These are phyloP conservation scores for Ormyrus rosae DNA, from an alignment of 2,888 invertebrate genomes.

Conservation along the genomic window DNA sequence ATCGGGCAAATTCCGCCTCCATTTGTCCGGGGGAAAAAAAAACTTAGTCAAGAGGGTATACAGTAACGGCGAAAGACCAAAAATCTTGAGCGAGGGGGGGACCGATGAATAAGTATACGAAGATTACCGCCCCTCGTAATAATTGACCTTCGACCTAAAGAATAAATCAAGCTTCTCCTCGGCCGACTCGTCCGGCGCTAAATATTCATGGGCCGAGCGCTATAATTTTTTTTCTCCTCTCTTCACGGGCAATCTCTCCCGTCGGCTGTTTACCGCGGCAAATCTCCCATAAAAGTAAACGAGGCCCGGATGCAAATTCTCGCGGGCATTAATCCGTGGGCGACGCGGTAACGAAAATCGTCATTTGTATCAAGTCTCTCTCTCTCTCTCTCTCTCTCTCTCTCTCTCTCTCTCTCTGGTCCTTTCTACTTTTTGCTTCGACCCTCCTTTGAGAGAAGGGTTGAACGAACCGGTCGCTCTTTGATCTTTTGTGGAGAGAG, in stretches of 20 bases:
- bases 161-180: constrained; percentile 41
- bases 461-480: neutral
- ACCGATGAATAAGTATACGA: constrained; percentile 38
- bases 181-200: neutral
- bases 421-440: too few relatives aligned
- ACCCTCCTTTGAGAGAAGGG: too few relatives aligned
- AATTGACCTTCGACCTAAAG: constrained; percentile 50
- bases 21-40: neutral
- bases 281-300: constrained; percentile 29
- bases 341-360: neutral
- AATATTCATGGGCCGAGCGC: constrained; percentile 40
- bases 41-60: neutral
- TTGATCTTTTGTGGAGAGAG: neutral
- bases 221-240: neutral
- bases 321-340: constrained; percentile 15
- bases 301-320: constrained; percentile 29
- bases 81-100: neutral
- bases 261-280: constrained; percentile 32
- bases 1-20: neutral
- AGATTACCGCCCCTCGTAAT: constrained; percentile 41
- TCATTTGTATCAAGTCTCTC: neutral
- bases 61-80: neutral
- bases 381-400: too few relatives aligned
- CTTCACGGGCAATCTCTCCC: neutral
- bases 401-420: too few relatives aligned